A percentile compares a stretch with the other conserved stretches of the same genome.
Conservation (phyloP, 2,113 vertebrate species). For the Pseudopodoces humilis region DNA sequence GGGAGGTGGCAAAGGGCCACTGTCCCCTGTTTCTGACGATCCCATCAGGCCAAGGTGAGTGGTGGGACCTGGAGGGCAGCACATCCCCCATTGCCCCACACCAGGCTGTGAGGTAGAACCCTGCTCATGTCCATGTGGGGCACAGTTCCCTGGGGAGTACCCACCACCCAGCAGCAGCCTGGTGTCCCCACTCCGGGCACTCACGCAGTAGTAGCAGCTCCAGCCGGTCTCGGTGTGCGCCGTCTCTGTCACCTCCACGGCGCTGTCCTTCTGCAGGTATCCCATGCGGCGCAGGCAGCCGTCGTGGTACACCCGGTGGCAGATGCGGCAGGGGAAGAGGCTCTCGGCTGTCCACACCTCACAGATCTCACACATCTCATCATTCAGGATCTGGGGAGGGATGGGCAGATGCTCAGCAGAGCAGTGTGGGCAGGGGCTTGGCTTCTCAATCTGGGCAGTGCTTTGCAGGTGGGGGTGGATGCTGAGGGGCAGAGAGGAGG, state of each 20-base stretch:
- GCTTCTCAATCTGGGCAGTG: neutral
- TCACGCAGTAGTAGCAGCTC: slow-evolving; percentile 98
- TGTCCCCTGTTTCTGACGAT: neutral
- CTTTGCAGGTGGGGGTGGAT: neutral
- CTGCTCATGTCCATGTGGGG: accelerated
- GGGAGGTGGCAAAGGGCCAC: accelerated
- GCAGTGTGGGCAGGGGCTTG: neutral
- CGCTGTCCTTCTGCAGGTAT: slow-evolving; percentile 81
- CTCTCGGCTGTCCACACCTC: slow-evolving; percentile 97
- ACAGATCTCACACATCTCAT: slow-evolving; percentile 95
- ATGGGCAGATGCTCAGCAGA: neutral
- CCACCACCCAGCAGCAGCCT: neutral
- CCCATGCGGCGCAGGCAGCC: slow-evolving; percentile 94
- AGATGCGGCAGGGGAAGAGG: slow-evolving; percentile 90
- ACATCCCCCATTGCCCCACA: accelerated
- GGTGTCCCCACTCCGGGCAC: neutral
- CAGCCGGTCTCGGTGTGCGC: slow-evolving; percentile 90
- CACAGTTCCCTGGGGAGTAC: neutral
- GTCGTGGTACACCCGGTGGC: slow-evolving; percentile 91
- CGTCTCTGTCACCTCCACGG: slow-evolving; percentile 83
- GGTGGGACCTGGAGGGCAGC: neutral
- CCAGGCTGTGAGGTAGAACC: neutral
- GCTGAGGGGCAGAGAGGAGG: neutral
- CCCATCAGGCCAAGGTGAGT: neutral
- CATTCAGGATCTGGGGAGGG: slow-evolving; percentile 79